A percentile compares a stretch with the other conserved stretches of the same genome.
Evolutionary conservation across 1,140 invertebrate genomes (phyloP).

Genomic region (Notospermus geniculatus): DNA sequence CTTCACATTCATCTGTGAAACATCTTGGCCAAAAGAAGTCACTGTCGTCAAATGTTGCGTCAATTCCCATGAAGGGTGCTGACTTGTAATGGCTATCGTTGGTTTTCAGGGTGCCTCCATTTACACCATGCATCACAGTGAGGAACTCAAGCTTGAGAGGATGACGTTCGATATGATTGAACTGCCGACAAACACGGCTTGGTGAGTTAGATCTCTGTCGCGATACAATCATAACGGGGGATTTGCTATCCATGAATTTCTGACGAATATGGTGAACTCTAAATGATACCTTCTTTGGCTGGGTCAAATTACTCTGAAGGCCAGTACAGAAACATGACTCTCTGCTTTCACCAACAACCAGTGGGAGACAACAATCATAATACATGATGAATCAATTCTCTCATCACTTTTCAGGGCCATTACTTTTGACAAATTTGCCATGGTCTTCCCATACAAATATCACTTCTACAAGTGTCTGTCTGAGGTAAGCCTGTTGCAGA

Average conservation of each 20-base stretch:
- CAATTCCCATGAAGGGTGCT: too few relatives aligned
- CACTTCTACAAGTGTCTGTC: conserved; percentile 91
- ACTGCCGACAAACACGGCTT: conserved; percentile 34
- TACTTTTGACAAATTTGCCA: conserved; percentile 68
- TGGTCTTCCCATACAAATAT: conserved; percentile 88
- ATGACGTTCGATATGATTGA: conserved; percentile 27
- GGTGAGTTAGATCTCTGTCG: conserved; percentile 17
- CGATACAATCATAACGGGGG: too few relatives aligned
- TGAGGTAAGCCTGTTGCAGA: conserved; percentile 63
- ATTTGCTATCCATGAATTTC: background rate
- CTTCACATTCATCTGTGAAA: conserved; percentile 36
- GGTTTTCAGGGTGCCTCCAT: conserved; percentile 24
- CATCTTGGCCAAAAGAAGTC: too few relatives aligned
- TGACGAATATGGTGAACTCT: background rate
- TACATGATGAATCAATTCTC: background rate
- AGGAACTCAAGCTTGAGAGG: conserved; percentile 30
- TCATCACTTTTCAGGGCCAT: conserved; percentile 55
- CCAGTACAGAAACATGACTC: too few relatives aligned
- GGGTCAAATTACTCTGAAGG: background rate
- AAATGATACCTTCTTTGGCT: background rate
- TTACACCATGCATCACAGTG: conserved; percentile 14
- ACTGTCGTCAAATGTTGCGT: too few relatives aligned
- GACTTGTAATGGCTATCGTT: conserved; percentile 27
- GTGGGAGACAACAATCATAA: too few relatives aligned
- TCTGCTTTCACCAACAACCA: too few relatives aligned